phyloP scores from a whole-genome alignment of 2,797 vertebrate genomes.

The Masticophis lateralis region DNA sequence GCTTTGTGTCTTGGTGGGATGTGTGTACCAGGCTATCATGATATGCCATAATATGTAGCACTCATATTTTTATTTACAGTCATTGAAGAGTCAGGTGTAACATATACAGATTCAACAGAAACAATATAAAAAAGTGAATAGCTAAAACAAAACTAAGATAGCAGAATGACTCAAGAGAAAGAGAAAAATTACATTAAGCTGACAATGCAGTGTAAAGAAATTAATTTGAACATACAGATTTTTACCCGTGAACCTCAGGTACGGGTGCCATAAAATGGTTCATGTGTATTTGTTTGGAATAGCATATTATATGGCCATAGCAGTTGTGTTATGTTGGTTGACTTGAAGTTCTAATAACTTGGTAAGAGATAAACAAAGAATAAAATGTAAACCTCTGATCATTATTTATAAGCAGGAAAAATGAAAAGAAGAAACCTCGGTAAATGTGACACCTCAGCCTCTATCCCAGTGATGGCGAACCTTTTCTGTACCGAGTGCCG shows the following conservation, averaged over 20 bases:
- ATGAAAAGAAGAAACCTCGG: not conserved
- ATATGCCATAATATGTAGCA: not conserved
- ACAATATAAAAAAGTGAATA: not conserved
- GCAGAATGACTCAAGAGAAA: not conserved
- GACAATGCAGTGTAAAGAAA: not conserved
- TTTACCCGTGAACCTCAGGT: not conserved
- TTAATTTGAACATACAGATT: not conserved
- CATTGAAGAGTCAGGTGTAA: not conserved
- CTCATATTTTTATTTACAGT: not conserved
- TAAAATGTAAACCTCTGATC: not conserved
- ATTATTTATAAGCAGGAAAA: not conserved
- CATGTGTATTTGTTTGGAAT: not conserved
- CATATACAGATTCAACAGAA: not conserved
- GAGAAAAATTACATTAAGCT: not conserved
- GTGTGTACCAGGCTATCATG: not conserved
- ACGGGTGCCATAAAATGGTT: not conserved
- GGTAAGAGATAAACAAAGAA: not conserved
- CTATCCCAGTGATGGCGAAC: too few species aligned
- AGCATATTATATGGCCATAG: not conserved
- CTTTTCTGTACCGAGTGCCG: too few species aligned
- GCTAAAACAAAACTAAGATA: not conserved
- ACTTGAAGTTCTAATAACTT: not conserved
- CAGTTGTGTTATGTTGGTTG: not conserved
- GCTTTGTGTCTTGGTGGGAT: not conserved
- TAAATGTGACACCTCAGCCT: not conserved